phyloP scores from a whole-genome alignment of 2,888 invertebrate species.

The Drosophila lutescens region DNA sequence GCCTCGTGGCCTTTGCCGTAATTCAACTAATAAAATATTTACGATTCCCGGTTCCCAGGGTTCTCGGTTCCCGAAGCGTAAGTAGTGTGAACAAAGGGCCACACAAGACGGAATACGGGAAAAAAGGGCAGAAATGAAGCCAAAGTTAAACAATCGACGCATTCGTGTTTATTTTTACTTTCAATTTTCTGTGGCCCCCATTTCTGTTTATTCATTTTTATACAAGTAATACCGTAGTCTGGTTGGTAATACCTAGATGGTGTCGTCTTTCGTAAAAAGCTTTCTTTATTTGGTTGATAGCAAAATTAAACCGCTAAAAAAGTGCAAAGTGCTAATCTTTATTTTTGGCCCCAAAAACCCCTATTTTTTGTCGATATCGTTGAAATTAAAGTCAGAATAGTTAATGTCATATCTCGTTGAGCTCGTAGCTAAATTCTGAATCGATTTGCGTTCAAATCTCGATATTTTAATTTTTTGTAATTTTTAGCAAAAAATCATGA shows the following conservation, averaged over 20 bases:
- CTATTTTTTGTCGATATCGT: no score
- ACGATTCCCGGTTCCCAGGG: conserved; percentile 37
- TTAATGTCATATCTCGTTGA: no score
- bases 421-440: no score
- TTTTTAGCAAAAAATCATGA: no score
- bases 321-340: no score
- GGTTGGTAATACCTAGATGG: neutral
- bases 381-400: no score
- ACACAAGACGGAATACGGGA: conserved; percentile 4
- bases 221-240: neutral
- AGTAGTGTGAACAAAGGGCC: conserved; percentile 28
- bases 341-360: no score
- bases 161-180: conserved; percentile 52
- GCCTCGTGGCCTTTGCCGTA: conserved; percentile 40
- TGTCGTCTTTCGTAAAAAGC: neutral
- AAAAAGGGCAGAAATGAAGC: neutral
- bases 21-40: conserved; percentile 58
- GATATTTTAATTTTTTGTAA: no score
- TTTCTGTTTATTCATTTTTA: conserved; percentile 31
- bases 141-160: conserved; percentile 44
- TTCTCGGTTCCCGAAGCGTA: conserved; percentile 6
- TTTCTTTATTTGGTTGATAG: no score
- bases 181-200: conserved; percentile 32
- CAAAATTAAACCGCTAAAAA: no score
- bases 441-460: no score